Conservation (phyloP, 2,113 vertebrate genomes). For the Dolichotis patagonum region DNA sequence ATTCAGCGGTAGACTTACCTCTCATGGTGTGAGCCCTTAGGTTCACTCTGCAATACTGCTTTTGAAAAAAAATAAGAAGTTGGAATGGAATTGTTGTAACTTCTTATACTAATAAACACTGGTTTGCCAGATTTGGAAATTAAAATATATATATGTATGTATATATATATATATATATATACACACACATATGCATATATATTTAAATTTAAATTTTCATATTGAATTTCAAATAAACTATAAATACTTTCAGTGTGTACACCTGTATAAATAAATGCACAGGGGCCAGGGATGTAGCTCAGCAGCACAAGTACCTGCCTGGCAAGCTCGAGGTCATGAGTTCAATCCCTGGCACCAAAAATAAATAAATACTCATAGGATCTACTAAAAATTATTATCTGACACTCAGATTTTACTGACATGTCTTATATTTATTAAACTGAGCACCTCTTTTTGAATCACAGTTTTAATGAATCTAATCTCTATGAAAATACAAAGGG, state of each 20-base stretch:
- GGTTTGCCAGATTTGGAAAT: background rate
- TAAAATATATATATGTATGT: slow-evolving; percentile 34
- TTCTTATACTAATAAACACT: background rate
- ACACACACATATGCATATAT: background rate
- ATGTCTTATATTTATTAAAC: background rate
- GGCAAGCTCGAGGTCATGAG: too few relatives aligned
- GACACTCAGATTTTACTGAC: background rate
- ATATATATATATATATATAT: too few relatives aligned
- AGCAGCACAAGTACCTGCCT: too few relatives aligned
- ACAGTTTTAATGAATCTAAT: slow-evolving; percentile 15
- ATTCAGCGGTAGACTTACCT: background rate
- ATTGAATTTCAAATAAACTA: slow-evolving; percentile 9
- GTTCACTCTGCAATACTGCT: background rate
- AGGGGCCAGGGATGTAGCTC: background rate
- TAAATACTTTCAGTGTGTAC: background rate
- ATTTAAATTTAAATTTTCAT: background rate
- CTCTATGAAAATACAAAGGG: background rate
- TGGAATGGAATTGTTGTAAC: background rate
- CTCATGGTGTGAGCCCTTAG: background rate
- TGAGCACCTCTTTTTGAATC: background rate
- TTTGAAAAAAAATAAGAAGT: background rate
- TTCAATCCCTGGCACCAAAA: too few relatives aligned
- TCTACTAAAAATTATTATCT: slow-evolving; percentile 1
- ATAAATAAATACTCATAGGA: background rate
- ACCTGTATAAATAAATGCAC: background rate